phyloP scores from a whole-genome alignment of 2,888 invertebrate genomes.

The Anaspis maculata region DNA sequence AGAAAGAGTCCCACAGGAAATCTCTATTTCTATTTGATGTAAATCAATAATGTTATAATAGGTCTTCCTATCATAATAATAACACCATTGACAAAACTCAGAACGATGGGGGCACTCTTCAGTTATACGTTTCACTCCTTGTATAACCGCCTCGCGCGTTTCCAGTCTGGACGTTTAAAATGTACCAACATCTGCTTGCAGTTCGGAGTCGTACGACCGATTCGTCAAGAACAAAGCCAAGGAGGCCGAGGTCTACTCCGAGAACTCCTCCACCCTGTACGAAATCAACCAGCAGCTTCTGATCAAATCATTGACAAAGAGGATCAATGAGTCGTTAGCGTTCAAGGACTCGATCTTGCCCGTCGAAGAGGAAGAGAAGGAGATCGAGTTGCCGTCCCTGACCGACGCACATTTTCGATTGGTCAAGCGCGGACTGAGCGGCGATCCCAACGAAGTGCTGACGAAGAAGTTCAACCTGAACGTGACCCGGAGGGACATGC shows the following conservation, averaged over 20 bases:
- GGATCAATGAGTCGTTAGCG: conserved; percentile 38
- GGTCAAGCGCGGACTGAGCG: conserved; percentile 50
- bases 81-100: too few species aligned
- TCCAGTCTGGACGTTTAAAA: too few species aligned
- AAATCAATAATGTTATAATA: too few species aligned
- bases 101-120: too few species aligned
- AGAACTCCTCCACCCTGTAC: conserved; percentile 26
- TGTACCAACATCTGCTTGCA: too few species aligned
- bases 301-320: conserved; percentile 35
- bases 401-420: conserved; percentile 56
- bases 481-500: conserved; percentile 70
- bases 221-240: conserved; percentile 27
- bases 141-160: too few species aligned
- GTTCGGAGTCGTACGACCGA: conserved; percentile 23
- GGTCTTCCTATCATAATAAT: too few species aligned
- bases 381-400: conserved; percentile 51
- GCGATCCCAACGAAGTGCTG: conserved; percentile 57
- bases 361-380: conserved; percentile 44
- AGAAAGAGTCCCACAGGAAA: too few species aligned
- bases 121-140: too few species aligned
- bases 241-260: conserved; percentile 34
- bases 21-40: too few species aligned
- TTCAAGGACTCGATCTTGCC: conserved; percentile 45
- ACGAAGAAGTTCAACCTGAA: conserved; percentile 52
- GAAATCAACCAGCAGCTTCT: conserved; percentile 36